Evolutionary conservation across 2,797 vertebrate species (phyloP).

Genomic region (Columba guinea): DNA sequence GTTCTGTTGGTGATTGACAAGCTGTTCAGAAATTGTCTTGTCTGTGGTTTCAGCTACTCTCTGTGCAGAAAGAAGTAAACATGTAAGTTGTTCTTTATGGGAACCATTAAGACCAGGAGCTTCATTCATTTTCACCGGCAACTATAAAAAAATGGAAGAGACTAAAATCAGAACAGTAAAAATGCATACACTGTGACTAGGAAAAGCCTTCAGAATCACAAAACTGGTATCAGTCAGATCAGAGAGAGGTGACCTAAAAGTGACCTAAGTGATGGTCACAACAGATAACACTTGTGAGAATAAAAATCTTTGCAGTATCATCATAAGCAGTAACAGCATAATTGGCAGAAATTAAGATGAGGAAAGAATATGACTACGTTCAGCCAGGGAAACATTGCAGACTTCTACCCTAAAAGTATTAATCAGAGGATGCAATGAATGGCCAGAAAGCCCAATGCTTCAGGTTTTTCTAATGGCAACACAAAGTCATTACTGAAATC

Average conservation of each 20-base stretch:
- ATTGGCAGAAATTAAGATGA: not conserved
- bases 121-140: not conserved
- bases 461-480: not conserved
- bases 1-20: not conserved
- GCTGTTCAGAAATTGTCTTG: conserved; percentile 14
- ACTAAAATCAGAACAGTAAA: not conserved
- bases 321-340: not conserved
- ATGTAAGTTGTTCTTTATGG: not conserved
- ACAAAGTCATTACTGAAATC: not conserved
- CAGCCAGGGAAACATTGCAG: not conserved
- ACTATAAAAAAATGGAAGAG: not conserved
- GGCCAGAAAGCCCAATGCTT: not conserved
- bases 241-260: not conserved
- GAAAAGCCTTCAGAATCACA: not conserved
- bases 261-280: not conserved
- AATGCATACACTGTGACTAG: not conserved
- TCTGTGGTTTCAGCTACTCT: not conserved
- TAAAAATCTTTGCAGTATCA: not conserved
- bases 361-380: not conserved
- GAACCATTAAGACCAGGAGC: not conserved
- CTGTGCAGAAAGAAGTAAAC: not conserved
- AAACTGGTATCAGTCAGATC: not conserved
- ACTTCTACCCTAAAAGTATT: not conserved
- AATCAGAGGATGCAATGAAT: not conserved
- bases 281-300: not conserved